Evolutionary conservation across 2,888 invertebrate species (phyloP).

Genomic region (Raillietiella orientalis): DNA sequence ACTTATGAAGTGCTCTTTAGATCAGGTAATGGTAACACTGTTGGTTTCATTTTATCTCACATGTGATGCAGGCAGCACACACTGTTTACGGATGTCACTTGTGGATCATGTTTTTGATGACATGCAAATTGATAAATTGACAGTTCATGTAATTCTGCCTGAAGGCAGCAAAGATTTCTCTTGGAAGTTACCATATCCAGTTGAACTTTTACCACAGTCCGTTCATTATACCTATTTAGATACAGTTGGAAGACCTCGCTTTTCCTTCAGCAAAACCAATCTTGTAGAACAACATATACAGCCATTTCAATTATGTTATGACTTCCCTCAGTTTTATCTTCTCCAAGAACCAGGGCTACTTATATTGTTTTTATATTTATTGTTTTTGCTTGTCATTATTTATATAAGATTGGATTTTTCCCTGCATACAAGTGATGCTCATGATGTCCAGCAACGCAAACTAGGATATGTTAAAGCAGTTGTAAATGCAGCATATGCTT

Average conservation of each 20-base stretch:
- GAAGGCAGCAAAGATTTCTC: constrained; percentile 62
- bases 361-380: constrained; percentile 48
- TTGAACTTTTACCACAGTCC: constrained; percentile 34
- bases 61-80: not conserved
- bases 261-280: constrained; percentile 44
- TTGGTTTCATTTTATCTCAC: not conserved
- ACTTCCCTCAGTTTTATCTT: constrained; percentile 51
- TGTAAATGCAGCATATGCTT: too few relatives aligned
- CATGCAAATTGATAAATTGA: constrained; percentile 65
- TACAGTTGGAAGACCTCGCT: constrained; percentile 62
- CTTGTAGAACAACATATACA: constrained; percentile 87
- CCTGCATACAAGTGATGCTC: too few relatives aligned
- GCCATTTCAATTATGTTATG: constrained; percentile 63
- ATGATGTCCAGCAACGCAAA: too few relatives aligned
- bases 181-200: constrained; percentile 43
- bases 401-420: constrained; percentile 89
- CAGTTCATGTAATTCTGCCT: constrained; percentile 65
- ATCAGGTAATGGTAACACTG: constrained; percentile 16
- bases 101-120: constrained; percentile 91
- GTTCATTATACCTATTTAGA: constrained; percentile 80
- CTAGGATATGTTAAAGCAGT: too few relatives aligned
- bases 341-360: constrained; percentile 76
- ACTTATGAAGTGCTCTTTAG: constrained; percentile 80
- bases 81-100: constrained; percentile 47
- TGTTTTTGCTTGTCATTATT: constrained; percentile 69